Percentiles rank a stretch among this genome's conserved stretches.
Evolutionary conservation across 2,888 invertebrate genomes (phyloP).

Genomic region (Mythimna ferrago): DNA sequence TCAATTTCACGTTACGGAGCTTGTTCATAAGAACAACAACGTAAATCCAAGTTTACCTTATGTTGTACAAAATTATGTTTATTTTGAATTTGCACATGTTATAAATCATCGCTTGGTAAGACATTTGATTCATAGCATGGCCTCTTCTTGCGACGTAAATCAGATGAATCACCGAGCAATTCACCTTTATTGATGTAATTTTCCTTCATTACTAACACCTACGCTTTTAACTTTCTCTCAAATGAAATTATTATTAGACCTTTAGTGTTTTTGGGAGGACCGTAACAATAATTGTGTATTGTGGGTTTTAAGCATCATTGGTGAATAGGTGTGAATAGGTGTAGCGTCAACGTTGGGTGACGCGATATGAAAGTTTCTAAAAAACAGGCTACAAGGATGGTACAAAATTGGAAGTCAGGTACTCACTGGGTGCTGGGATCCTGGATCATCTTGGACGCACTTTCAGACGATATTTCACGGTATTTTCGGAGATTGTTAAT

Average conservation of each 20-base stretch:
- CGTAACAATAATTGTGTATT: not conserved
- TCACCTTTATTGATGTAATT: conserved; percentile 59
- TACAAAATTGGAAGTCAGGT: too few species aligned
- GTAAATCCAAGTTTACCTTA: conserved; percentile 9
- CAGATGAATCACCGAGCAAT: conserved; percentile 53
- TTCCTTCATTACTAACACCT: conserved; percentile 50
- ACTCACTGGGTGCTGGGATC: too few species aligned
- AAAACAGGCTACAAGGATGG: too few species aligned
- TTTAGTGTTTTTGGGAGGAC: not conserved
- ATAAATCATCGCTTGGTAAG: conserved; percentile 47
- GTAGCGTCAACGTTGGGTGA: too few species aligned
- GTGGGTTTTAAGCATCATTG: not conserved
- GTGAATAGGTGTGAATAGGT: too few species aligned
- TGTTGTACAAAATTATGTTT: conserved; percentile 22
- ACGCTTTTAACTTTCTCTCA: conserved; percentile 52
- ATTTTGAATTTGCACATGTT: conserved; percentile 16
- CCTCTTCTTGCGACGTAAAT: conserved; percentile 52
- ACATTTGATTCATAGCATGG: conserved; percentile 48
- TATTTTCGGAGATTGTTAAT: too few species aligned
- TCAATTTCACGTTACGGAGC: not conserved
- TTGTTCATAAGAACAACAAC: conserved; percentile 3
- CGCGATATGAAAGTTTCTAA: too few species aligned
- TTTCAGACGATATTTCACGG: too few species aligned
- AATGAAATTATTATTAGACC: conserved; percentile 18
- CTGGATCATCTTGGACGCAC: too few species aligned